These are phyloP conservation scores for Dendrolimus punctatus DNA, from an alignment of 1,140 invertebrate species.

Conservation along the genomic window DNA sequence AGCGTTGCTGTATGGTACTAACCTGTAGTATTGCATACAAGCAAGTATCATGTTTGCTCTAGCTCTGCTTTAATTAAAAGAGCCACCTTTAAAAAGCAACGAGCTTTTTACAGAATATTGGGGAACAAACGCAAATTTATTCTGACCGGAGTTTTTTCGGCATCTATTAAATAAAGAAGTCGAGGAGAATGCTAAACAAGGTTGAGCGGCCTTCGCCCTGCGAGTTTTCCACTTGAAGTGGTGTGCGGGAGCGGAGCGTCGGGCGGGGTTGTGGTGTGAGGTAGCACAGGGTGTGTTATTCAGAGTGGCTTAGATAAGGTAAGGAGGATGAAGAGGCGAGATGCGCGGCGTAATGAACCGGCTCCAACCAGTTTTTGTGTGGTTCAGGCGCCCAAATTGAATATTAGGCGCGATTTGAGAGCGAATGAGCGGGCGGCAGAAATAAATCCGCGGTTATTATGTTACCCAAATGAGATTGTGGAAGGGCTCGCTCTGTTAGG, in stretches of 20 bases:
- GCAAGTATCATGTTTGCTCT: constrained; percentile 38
- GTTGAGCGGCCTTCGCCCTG: constrained; percentile 62
- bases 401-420: constrained; percentile 68
- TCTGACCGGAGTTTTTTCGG: constrained; percentile 58
- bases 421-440: constrained; percentile 56
- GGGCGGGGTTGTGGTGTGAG: constrained; percentile 22
- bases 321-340: constrained; percentile 66
- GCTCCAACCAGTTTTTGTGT: constrained; percentile 66
- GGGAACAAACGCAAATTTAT: constrained; percentile 61
- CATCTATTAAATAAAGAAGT: constrained; percentile 69
- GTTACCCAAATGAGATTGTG: constrained; percentile 64
- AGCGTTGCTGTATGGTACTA: constrained; percentile 43
- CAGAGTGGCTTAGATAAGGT: constrained; percentile 67
- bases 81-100: constrained; percentile 44
- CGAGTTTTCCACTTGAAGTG: constrained; percentile 65
- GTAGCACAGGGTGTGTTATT: constrained; percentile 40
- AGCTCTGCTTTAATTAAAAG: constrained; percentile 51
- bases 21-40: constrained; percentile 31
- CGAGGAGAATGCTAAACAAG: constrained; percentile 68
- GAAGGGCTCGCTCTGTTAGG: constrained; percentile 44
- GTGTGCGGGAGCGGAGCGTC: constrained; percentile 34
- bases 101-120: constrained; percentile 38
- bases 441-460: constrained; percentile 67
- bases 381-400: constrained; percentile 65
- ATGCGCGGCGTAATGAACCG: constrained; percentile 67